phyloP scores from a whole-genome alignment of 2,888 invertebrate species.

The Punctoribates punctum region DNA sequence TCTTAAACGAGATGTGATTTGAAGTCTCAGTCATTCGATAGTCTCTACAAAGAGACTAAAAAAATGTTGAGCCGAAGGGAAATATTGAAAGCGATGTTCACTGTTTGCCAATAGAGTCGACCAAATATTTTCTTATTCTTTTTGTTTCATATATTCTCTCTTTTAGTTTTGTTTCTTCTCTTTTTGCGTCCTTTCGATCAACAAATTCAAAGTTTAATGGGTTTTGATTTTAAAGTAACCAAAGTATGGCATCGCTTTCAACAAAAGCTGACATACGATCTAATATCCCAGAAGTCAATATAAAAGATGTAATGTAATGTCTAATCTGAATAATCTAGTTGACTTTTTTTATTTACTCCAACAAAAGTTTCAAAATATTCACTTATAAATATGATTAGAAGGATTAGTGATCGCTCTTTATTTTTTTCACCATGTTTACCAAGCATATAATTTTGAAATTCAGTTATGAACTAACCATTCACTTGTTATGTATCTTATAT shows the following conservation, averaged over 20 bases:
- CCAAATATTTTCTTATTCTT: neutral
- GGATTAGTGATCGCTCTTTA: too few relatives aligned
- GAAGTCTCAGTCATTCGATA: slow-evolving; percentile 2
- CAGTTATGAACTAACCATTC: too few relatives aligned
- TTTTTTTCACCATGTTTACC: too few relatives aligned
- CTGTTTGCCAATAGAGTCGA: slow-evolving; percentile 1
- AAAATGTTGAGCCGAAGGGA: slow-evolving; percentile 27
- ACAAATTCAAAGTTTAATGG: slow-evolving; percentile 4
- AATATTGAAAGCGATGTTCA: slow-evolving; percentile 16
- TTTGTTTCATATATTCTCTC: neutral
- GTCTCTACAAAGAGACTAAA: neutral
- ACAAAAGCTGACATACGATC: too few relatives aligned
- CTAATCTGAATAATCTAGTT: too few relatives aligned
- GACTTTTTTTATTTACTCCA: too few relatives aligned
- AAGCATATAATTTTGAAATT: too few relatives aligned
- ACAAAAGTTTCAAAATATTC: too few relatives aligned
- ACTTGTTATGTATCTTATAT: too few relatives aligned
- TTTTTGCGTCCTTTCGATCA: neutral
- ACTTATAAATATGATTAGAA: too few relatives aligned
- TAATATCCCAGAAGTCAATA: too few relatives aligned
- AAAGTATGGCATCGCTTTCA: neutral
- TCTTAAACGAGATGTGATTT: slow-evolving; percentile 35
- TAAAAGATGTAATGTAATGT: too few relatives aligned
- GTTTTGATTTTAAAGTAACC: neutral
- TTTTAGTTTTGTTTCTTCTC: neutral